Evolutionary conservation across 2,113 vertebrate species (phyloP).

Genomic region (Tetrax tetrax): DNA sequence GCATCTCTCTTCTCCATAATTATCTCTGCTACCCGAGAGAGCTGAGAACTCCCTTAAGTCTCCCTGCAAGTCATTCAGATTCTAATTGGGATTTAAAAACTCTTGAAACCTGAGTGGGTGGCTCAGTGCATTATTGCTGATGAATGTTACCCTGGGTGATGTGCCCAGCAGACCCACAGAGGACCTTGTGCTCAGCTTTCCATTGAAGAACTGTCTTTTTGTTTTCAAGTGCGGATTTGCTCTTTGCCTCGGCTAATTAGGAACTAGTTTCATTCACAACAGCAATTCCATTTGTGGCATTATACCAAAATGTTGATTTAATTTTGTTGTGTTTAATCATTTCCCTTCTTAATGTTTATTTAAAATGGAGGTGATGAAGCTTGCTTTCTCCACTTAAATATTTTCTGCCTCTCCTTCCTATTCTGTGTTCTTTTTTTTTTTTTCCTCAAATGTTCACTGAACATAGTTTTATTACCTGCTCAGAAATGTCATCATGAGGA

Average conservation of each 20-base stretch:
- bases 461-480: background rate
- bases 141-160: constrained; percentile 41
- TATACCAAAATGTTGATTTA: constrained; percentile 24
- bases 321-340: background rate
- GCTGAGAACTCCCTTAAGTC: constrained; percentile 33
- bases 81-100: constrained; percentile 61
- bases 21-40: constrained; percentile 2
- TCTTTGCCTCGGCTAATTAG: constrained; percentile 40
- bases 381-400: background rate
- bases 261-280: background rate
- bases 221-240: background rate
- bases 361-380: background rate
- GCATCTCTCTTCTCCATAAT: background rate
- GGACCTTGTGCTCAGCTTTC: background rate
- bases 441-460: background rate
- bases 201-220: background rate
- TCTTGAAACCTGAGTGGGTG: constrained; percentile 58
- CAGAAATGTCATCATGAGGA: background rate
- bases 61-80: constrained; percentile 40
- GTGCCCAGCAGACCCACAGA: constrained; percentile 17
- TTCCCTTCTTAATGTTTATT: background rate
- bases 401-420: background rate
- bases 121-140: constrained; percentile 31
- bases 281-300: background rate
- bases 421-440: background rate